phyloP scores from a whole-genome alignment of 1,140 invertebrate species.

The Caenorhabditis remanei region DNA sequence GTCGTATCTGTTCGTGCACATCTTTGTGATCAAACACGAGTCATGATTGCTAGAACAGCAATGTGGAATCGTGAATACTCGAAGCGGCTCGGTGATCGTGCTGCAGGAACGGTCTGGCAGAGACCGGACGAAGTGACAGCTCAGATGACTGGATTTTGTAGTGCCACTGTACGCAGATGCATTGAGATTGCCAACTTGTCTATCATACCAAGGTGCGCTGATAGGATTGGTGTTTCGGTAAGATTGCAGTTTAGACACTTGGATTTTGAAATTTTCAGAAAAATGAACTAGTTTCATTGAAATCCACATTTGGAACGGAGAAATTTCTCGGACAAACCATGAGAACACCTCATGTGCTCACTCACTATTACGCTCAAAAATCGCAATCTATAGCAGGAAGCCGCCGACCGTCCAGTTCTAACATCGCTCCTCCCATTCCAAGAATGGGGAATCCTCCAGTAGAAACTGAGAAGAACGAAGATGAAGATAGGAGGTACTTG shows the following conservation, averaged over 20 bases:
- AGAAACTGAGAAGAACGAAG: background rate
- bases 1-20: background rate
- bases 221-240: constrained; percentile 28
- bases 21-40: constrained; percentile 20
- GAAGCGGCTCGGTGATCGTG: constrained; percentile 23
- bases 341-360: constrained; percentile 13
- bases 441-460: background rate
- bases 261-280: background rate
- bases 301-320: background rate
- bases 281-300: background rate
- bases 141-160: constrained; percentile 41
- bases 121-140: constrained; percentile 26
- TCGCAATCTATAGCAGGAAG: background rate
- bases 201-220: constrained; percentile 5
- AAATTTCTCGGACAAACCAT: constrained; percentile 14
- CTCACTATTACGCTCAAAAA: constrained; percentile 15
- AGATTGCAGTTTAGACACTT: background rate
- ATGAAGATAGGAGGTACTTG: background rate
- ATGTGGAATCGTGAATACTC: constrained; percentile 36
- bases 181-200: constrained; percentile 39
- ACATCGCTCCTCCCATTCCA: background rate
- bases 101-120: constrained; percentile 20
- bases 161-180: constrained; percentile 13
- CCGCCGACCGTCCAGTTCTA: background rate
- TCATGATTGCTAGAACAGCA: constrained; percentile 45